phyloP scores from a whole-genome alignment of 35 echinoderm and acorn worm species.

The Acanthaster planci region DNA sequence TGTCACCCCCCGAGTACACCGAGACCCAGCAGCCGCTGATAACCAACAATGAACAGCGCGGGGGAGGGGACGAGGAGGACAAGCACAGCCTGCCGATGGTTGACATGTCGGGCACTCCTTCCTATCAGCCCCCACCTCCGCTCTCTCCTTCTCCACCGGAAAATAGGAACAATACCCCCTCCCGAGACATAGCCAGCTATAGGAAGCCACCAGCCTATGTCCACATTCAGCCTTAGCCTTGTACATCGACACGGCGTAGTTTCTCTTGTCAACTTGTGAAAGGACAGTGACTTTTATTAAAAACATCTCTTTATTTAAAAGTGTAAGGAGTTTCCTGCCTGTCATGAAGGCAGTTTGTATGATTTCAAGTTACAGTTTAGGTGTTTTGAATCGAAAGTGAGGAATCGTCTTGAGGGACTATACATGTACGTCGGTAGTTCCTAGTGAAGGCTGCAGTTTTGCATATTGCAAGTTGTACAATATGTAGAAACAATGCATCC shows the following conservation, averaged over 20 bases:
- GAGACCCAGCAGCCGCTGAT: slow-evolving; percentile 76
- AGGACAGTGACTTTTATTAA: slow-evolving; percentile 11
- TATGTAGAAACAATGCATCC: background rate
- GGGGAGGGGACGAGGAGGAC: slow-evolving; percentile 57
- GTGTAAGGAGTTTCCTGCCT: background rate
- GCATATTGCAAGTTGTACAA: background rate
- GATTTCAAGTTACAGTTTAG: too few relatives aligned
- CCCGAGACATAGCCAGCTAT: slow-evolving; percentile 79
- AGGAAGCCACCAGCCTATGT: slow-evolving; percentile 93
- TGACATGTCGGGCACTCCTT: slow-evolving; percentile 74
- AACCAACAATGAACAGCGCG: slow-evolving; percentile 52
- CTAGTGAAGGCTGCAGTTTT: too few relatives aligned
- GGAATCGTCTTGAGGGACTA: too few relatives aligned
- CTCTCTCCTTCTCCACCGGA: slow-evolving; percentile 72
- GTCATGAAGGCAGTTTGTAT: background rate
- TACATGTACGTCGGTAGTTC: too few relatives aligned
- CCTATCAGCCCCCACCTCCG: slow-evolving; percentile 80
- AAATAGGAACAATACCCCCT: slow-evolving; percentile 75
- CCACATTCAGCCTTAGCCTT: slow-evolving; percentile 34
- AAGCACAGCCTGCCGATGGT: slow-evolving; percentile 86
- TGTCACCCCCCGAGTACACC: slow-evolving; percentile 87
- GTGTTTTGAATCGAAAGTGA: too few relatives aligned
- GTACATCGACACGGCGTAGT: slow-evolving; percentile 67
- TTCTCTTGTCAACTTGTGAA: background rate
- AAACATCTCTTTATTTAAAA: slow-evolving; percentile 28